Percentiles rank a stretch among this genome's conserved stretches.
These are phyloP conservation scores for Megaleporinus macrocephalus DNA, from an alignment of 2,113 vertebrate species.

Conservation along the genomic window DNA sequence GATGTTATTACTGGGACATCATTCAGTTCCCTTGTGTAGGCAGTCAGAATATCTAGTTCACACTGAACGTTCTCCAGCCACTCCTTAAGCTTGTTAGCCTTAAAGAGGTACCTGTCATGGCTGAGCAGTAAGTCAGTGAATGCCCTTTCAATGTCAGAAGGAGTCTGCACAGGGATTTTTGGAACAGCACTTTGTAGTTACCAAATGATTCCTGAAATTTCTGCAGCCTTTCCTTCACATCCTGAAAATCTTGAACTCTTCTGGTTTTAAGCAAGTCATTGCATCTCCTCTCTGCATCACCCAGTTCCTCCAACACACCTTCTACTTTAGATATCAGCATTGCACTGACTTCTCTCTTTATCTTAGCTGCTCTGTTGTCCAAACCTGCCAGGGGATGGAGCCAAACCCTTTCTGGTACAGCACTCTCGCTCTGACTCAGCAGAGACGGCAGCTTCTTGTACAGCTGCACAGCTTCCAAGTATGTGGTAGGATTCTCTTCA, in stretches of 20 bases:
- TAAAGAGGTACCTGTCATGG: conserved; percentile 7
- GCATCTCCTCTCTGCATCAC: conserved; percentile 48
- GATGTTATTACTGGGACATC: conserved; percentile 36
- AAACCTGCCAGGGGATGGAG: too few species aligned
- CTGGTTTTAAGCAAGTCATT: conserved; percentile 57
- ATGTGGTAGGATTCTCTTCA: too few species aligned
- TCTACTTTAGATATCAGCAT: conserved; percentile 41
- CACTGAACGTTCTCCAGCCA: conserved; percentile 60
- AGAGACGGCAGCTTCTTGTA: too few species aligned
- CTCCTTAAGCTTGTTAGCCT: conserved; percentile 23
- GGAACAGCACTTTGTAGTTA: conserved; percentile 35
- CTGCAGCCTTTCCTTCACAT: conserved; percentile 53
- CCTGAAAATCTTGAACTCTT: conserved; percentile 49
- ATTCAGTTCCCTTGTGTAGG: not conserved
- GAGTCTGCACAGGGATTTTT: not conserved
- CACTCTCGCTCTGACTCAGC: too few species aligned
- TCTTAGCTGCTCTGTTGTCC: too few species aligned
- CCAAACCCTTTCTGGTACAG: too few species aligned
- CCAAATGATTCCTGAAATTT: conserved; percentile 44
- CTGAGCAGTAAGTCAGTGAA: conserved; percentile 39
- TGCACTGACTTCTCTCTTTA: conserved; percentile 56
- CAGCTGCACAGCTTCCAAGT: too few species aligned
- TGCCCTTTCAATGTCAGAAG: conserved; percentile 52
- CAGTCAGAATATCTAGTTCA: conserved; percentile 33
- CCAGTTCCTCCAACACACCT: conserved; percentile 53